Base-by-base conservation (phyloP, 1,140 invertebrate species). In the Lutraria rhynchaena region DNA sequence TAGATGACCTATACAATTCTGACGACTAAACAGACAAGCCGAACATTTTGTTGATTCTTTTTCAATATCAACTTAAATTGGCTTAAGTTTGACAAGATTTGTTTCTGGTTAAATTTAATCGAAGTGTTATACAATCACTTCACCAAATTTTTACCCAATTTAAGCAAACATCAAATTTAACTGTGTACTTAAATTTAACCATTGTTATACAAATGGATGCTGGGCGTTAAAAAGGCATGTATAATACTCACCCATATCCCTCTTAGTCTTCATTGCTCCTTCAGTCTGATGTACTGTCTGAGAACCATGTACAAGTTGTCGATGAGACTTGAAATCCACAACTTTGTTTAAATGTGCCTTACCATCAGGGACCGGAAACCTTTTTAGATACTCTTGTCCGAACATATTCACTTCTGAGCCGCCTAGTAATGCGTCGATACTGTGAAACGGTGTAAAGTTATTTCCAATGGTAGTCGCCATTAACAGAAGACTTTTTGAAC, bases 381-480 rank as follows among this genome's bases (percentile, higher is more conserved):
- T n/a, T 63, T 27, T 44, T 11, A 76, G 1, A 24, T 61, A 76
- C 17, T 61, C 27, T 22, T 76, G 73, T 1, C 57, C 57, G 31
- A 41, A 76, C 57, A 61, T 63, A n/a, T 3, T 35, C 1, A 35
- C 22, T 29, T 76, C 73, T 9, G 37, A 19, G 0, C 35, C 57
- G 4, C 73, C 73, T 15, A 76, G 41, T 41, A 76, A 49, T 22
- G 73, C 55, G 57, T 76, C 73, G 22, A 76, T 76, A 37, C 73
- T 76, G 58, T 76, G 73, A 63, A 76, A 76, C 19, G 57, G n/a
- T n/a, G 73, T 31, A 19, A 31, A 76, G 7, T 61, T 55, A 24
- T 44, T 44, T 31, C 57, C 73, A 31, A 31, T 13, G 31, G 53
- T 44, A 4, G 58, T n/a, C 35, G 58, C 46, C 61, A 65, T 65